phyloP scores from a whole-genome alignment of 2,113 vertebrate species.

The Tenrec ecaudatus region DNA sequence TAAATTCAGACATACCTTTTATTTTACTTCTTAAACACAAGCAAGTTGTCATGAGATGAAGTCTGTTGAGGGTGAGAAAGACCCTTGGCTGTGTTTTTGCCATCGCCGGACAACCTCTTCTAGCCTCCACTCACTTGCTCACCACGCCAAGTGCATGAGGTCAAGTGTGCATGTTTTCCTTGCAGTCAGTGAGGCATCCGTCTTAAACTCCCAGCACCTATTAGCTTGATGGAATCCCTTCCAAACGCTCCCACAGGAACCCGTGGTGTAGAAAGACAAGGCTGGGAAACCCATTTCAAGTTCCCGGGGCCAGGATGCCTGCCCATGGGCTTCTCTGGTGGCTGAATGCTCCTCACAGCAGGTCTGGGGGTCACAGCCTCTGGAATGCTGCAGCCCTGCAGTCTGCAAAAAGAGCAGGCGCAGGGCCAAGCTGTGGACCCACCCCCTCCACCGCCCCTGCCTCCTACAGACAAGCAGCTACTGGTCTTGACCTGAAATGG shows the following conservation, averaged over 20 bases:
- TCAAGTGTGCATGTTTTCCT: neutral
- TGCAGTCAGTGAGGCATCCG: conserved; percentile 12
- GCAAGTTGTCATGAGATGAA: neutral
- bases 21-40: neutral
- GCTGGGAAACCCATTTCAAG: conserved; percentile 3
- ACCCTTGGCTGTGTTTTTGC: neutral
- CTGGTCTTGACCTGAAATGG: conserved; percentile 56
- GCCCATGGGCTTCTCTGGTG: neutral
- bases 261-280: neutral
- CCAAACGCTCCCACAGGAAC: neutral
- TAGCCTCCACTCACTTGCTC: neutral
- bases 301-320: neutral
- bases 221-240: conserved; percentile 14
- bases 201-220: conserved; percentile 5
- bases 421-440: conserved; percentile 43
- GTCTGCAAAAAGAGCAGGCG: conserved; percentile 52
- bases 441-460: neutral
- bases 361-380: neutral
- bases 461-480: conserved; percentile 67
- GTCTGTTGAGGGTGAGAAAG: neutral
- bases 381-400: conserved; percentile 22
- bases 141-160: neutral
- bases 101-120: neutral
- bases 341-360: neutral
- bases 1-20: neutral